Evolutionary conservation across 2,113 vertebrate species (phyloP), one percentile per base, ranked within the genome.

Genomic region (Mionectes macconnelli): DNA sequence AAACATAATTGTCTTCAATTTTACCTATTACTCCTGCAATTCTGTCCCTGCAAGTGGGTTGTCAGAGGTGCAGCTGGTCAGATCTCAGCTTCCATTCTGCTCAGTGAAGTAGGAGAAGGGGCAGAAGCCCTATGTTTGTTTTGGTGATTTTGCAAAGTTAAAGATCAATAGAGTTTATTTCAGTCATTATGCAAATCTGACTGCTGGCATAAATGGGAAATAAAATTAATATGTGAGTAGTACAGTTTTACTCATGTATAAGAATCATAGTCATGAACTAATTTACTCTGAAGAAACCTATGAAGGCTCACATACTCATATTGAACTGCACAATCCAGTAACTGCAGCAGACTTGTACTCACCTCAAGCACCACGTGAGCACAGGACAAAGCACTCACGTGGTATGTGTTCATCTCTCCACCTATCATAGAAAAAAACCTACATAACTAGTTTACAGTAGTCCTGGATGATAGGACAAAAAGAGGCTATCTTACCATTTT

Each of bases 401-500:
- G 6, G 25, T 39, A 1, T 1, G 16, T 56, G 50, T 12, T 78
- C 73, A 13, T 49, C 77, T 67, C 35, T 73, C 53, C 79, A 72
- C 37, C 69, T 80, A 60, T 1, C 53, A 45, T 5, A 85, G 62
- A 59, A 75, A 90, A 57, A 62, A 62, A 2, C 42, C 82, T 83
- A 86, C 35, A 57, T n/a, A 90, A 84, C 57, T 68, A 74, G 44
- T 57, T 92, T 87, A 90, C 44, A 45, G 47, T 23, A 93, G 77
- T 81, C 90, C 73, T 87, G 59, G 70, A 28, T 60, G 47, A 47
- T 1, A 72, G 56, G 64, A 86, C 21, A 87, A 93, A 57, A 90
- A 63, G 57, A 75, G 21, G 44, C 44, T 93, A 15, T 94, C 91
- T 98, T 98, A 98, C 98, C 98, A 98, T 90, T 97, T 93, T 53